Percentiles rank a stretch among this genome's conserved stretches.
These are phyloP conservation scores for Argyrosomus regius DNA, from an alignment of 2,797 vertebrate genomes.

Conservation along the genomic window DNA sequence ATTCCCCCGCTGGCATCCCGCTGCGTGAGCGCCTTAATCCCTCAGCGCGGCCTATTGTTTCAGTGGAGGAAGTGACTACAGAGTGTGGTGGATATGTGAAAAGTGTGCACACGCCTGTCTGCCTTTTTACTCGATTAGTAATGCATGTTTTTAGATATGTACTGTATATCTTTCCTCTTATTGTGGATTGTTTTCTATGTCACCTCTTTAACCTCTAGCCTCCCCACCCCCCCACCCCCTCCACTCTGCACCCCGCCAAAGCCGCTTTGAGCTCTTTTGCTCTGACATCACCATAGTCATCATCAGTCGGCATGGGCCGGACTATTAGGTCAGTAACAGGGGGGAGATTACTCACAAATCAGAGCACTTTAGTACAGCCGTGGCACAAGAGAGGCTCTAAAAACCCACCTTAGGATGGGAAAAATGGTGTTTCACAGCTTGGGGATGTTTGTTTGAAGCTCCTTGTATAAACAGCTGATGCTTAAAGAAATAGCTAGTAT, in stretches of 20 bases:
- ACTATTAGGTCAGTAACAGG: conserved; percentile 61
- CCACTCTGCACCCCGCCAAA: conserved; percentile 67
- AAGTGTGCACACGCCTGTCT: conserved; percentile 8
- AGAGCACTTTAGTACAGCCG: conserved; percentile 46
- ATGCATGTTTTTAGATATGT: conserved; percentile 12
- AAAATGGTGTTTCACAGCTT: conserved; percentile 23
- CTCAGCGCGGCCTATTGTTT: conserved; percentile 45
- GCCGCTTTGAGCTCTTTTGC: conserved; percentile 79
- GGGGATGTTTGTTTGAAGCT: conserved; percentile 43
- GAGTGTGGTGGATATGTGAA: conserved; percentile 16
- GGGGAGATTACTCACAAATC: conserved; percentile 62
- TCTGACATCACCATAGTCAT: conserved; percentile 76
- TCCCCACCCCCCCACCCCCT: conserved; percentile 21
- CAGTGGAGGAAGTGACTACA: conserved; percentile 25
- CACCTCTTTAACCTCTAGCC: conserved; percentile 63
- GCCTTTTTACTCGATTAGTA: not conserved
- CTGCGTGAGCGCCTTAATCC: conserved; percentile 66
- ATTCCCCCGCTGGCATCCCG: conserved; percentile 58
- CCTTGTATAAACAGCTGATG: conserved; percentile 31
- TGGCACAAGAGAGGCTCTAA: conserved; percentile 32
- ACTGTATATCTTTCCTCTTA: conserved; percentile 22
- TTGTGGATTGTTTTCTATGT: conserved; percentile 56
- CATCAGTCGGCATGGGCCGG: conserved; percentile 69
- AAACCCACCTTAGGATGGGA: conserved; percentile 44
- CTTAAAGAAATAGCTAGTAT: conserved; percentile 36